These are phyloP conservation scores for Ascaphus truei DNA, from an alignment of 2,113 vertebrate species.

Conservation along the genomic window DNA sequence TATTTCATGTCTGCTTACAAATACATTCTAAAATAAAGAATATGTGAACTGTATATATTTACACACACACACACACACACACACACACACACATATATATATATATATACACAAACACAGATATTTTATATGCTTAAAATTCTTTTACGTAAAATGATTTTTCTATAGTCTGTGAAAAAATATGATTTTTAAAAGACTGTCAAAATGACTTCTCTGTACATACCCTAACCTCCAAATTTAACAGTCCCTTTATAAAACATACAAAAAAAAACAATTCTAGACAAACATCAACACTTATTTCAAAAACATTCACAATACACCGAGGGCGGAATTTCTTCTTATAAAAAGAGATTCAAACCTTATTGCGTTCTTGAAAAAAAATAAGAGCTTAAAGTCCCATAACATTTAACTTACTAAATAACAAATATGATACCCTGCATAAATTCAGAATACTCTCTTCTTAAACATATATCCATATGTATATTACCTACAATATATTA, in stretches of 20 bases:
- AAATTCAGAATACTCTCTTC: constrained; percentile 42
- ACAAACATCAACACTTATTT: constrained; percentile 49
- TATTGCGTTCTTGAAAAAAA: constrained; percentile 59
- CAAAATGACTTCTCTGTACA: constrained; percentile 65
- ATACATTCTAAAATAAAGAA: constrained; percentile 73
- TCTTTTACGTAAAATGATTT: constrained; percentile 72
- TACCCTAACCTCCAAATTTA: constrained; percentile 62
- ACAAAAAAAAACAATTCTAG: constrained; percentile 45
- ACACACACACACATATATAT: constrained; percentile 65
- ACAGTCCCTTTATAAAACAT: constrained; percentile 68
- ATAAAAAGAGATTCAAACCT: constrained; percentile 51
- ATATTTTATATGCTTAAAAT: constrained; percentile 71
- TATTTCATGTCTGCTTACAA: constrained; percentile 55
- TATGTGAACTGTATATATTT: constrained; percentile 70
- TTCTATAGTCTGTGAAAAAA: constrained; percentile 77
- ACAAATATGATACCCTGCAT: constrained; percentile 47
- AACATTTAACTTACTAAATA: constrained; percentile 7
- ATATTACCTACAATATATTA: constrained; percentile 83
- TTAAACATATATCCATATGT: constrained; percentile 69
- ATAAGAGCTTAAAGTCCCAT: constrained; percentile 41
- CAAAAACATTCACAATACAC: constrained; percentile 3
- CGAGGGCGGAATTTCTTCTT: constrained; percentile 43
- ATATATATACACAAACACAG: constrained; percentile 32
- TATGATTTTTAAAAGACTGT: constrained; percentile 69
- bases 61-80: background rate